Evolutionary conservation across 2,888 invertebrate genomes (phyloP).

Genomic region (Cryptophagus acutangulus): DNA sequence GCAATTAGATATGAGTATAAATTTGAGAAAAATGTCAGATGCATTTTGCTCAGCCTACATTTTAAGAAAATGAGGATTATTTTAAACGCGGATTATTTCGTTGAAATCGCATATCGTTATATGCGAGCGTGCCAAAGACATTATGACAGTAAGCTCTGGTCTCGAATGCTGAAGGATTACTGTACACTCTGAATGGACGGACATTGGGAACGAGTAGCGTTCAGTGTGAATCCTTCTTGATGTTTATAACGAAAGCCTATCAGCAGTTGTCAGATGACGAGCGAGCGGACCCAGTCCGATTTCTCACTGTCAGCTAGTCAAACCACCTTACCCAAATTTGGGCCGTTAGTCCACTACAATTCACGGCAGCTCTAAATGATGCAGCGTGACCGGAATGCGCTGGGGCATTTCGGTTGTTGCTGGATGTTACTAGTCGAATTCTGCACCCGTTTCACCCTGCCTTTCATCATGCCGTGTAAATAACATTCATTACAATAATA

Average conservation of each 20-base stretch:
- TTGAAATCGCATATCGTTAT: constrained; percentile 13
- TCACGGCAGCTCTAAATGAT: constrained; percentile 39
- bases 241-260: constrained; percentile 37
- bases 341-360: constrained; percentile 37
- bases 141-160: constrained; percentile 23
- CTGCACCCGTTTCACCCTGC: constrained; percentile 9
- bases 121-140: constrained; percentile 12
- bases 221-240: constrained; percentile 20
- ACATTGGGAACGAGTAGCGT: constrained; percentile 7
- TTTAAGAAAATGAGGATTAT: too few relatives aligned
- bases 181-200: constrained; percentile 15
- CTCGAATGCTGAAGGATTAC: constrained; percentile 19
- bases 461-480: constrained; percentile 19
- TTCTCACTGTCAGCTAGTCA: constrained; percentile 45
- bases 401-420: constrained; percentile 22
- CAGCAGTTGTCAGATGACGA: constrained; percentile 40
- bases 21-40: constrained; percentile 40
- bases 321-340: constrained; percentile 44
- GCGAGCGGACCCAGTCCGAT: constrained; percentile 37
- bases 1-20: constrained; percentile 40
- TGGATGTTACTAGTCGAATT: background rate
- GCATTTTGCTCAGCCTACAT: constrained; percentile 38
- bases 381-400: constrained; percentile 42
- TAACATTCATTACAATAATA: constrained; percentile 32
- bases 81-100: too few relatives aligned